phyloP scores from a whole-genome alignment of 2,888 invertebrate genomes.

The Drosophila testacea region DNA sequence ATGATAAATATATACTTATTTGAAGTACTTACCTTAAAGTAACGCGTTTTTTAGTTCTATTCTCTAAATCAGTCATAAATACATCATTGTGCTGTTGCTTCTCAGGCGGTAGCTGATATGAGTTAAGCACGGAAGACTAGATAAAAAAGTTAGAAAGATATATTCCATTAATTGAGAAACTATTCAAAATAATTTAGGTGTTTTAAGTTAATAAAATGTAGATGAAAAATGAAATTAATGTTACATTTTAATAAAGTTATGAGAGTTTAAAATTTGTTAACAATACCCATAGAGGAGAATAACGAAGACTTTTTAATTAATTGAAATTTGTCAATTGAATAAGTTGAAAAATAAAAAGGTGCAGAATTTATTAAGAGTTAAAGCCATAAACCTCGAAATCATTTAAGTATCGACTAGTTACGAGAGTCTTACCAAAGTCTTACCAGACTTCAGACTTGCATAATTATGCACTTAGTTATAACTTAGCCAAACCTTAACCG shows the following conservation, averaged over 20 bases:
- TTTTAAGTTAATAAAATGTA: too few relatives aligned
- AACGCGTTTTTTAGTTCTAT: conserved; percentile 93
- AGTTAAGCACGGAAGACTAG: conserved; percentile 82
- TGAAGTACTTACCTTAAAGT: conserved; percentile 89
- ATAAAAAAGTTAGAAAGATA: neutral
- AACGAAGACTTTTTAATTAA: too few relatives aligned
- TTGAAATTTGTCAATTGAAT: neutral
- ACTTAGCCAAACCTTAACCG: too few relatives aligned
- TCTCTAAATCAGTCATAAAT: conserved; percentile 89
- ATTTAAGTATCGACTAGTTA: neutral
- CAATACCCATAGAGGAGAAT: too few relatives aligned
- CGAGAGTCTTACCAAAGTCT: too few relatives aligned
- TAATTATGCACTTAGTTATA: too few relatives aligned
- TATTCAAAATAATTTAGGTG: too few relatives aligned
- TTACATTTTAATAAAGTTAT: too few relatives aligned
- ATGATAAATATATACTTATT: neutral
- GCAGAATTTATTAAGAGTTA: neutral
- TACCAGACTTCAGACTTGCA: too few relatives aligned
- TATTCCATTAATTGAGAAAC: neutral
- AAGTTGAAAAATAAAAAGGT: too few relatives aligned
- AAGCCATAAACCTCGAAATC: neutral
- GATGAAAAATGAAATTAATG: too few relatives aligned
- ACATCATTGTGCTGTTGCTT: conserved; percentile 81
- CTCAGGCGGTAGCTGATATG: conserved; percentile 82
- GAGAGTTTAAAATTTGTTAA: too few relatives aligned